Evolutionary conservation across 1,140 invertebrate genomes (phyloP), one percentile per base, ranked within the genome.

Genomic region (Caenorhabditis tropicalis): DNA sequence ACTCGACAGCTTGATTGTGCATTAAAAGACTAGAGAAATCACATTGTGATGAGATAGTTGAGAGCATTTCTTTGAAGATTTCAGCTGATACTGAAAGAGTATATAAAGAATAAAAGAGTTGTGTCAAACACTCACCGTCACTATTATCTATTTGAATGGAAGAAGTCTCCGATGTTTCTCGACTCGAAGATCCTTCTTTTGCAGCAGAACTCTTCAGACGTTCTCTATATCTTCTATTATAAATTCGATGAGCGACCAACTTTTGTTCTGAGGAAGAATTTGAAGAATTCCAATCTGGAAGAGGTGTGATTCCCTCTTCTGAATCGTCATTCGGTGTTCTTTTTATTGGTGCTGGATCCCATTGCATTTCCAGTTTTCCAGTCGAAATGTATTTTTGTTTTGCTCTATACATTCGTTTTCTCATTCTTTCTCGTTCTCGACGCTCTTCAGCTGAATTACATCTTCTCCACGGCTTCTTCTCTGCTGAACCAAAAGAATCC

Each of bases 301-400:
- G n/a, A 9, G 65, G 65, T 1, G 65, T 74, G n/a, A 74, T 74
- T 24, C 65, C 65, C n/a, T 74, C 65, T 10, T 74, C 65, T 10
- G n/a, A 2, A 24, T 74, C 65, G 15, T 46, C 65, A n/a, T 43
- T 74, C 15, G 65, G 65, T 15, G 36, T 12, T 24, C 65, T 43
- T 31, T 74, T 74, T 7, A 74, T 74, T 36, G 36, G 65, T 21
- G 29, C 29, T 10, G 65, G 65, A 74, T 74, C 36, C 65, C 65
- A 74, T 43, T 74, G 65, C 65, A 74, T 74, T 24, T 74, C 65
- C 36, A 74, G n/a, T 43, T 43, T 74, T 24, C 65, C 65, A 5
- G 65, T 74, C 10, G 65, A 74, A 15, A 74, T 74, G 36, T 24
- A 74, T n/a, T 15, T 74, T 21, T 31, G 36, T n/a, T 74, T 74